Percentiles rank a stretch among this genome's conserved stretches.
These are phyloP conservation scores for Bombyx huttoni DNA, from an alignment of 2,888 invertebrate species.

Conservation along the genomic window DNA sequence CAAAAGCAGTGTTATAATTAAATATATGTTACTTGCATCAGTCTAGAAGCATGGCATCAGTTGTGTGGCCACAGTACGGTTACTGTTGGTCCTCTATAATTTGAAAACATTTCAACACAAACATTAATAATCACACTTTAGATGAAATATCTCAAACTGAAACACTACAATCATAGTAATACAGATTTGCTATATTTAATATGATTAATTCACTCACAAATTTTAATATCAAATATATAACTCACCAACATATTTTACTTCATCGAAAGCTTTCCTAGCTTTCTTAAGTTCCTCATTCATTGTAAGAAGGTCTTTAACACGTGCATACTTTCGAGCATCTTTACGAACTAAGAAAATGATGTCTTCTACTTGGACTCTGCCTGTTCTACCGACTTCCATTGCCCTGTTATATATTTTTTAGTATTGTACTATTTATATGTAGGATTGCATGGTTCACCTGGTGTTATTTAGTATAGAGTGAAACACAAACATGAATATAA, in stretches of 20 bases:
- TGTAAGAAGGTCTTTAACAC: constrained; percentile 95
- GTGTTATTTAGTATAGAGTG: too few relatives aligned
- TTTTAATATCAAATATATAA: constrained; percentile 7
- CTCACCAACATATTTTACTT: constrained; percentile 95
- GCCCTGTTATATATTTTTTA: constrained; percentile 71
- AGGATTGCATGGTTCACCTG: too few relatives aligned
- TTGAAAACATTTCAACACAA: constrained; percentile 27
- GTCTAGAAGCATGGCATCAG: constrained; percentile 54
- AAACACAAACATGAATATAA: background rate
- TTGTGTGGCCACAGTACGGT: constrained; percentile 39
- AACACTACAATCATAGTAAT: background rate
- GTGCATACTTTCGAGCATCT: constrained; percentile 95
- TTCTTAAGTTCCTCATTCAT: constrained; percentile 99
- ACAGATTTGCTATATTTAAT: background rate
- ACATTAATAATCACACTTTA: constrained; percentile 9
- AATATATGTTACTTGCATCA: constrained; percentile 64
- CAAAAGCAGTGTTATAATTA: constrained; percentile 49
- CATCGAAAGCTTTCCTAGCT: constrained; percentile 99
- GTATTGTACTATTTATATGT: too few relatives aligned
- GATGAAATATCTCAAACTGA: background rate
- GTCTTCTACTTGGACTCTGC: constrained; percentile 97
- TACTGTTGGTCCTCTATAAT: constrained; percentile 69
- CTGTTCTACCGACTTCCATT: constrained; percentile 97
- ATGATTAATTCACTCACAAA: background rate
- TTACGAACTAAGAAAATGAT: constrained; percentile 96